Conservation (phyloP, 1,140 invertebrate genomes). For the Drosophila mayri region DNA sequence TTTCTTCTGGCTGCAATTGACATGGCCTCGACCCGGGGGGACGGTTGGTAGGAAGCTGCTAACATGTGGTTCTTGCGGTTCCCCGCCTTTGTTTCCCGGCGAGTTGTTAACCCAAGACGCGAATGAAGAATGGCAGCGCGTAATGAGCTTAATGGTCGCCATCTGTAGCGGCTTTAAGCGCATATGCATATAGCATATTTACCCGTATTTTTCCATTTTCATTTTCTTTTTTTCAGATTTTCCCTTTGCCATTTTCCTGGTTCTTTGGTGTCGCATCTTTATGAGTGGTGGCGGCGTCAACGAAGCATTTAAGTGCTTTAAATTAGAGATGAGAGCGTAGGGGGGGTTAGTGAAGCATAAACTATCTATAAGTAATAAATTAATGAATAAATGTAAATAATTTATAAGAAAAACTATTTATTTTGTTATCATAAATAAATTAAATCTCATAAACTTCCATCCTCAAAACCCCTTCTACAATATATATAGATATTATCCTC, state of each 20-base stretch:
- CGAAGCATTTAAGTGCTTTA: conserved; percentile 68
- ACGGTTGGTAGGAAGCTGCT: conserved; percentile 10
- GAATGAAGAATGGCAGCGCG: conserved; percentile 57
- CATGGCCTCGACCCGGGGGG: conserved; percentile 14
- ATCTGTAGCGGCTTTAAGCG: conserved; percentile 41
- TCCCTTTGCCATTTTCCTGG: conserved; percentile 2
- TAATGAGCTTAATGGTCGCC: conserved; percentile 45
- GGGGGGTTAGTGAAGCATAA: not conserved
- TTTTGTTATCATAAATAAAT: not conserved
- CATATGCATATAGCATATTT: conserved; percentile 27
- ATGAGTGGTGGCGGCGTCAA: conserved; percentile 40
- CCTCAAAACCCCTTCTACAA: too few relatives aligned
- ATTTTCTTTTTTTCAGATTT: conserved; percentile 8
- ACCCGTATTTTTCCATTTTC: conserved; percentile 21
- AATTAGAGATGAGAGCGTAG: conserved; percentile 15
- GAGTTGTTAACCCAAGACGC: conserved; percentile 33
- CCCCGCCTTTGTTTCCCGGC: conserved; percentile 16
- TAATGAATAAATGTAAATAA: too few relatives aligned
- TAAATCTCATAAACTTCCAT: not conserved
- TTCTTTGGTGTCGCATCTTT: conserved; percentile 23
- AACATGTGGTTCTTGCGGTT: conserved; percentile 46
- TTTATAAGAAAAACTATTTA: not conserved
- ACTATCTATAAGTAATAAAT: not conserved
- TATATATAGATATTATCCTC: too few relatives aligned
- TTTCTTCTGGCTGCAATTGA: conserved; percentile 63